Percentiles rank a stretch among this genome's conserved stretches.
phyloP scores from a whole-genome alignment of 2,113 vertebrate genomes.

The Neotragus pygmaeus region DNA sequence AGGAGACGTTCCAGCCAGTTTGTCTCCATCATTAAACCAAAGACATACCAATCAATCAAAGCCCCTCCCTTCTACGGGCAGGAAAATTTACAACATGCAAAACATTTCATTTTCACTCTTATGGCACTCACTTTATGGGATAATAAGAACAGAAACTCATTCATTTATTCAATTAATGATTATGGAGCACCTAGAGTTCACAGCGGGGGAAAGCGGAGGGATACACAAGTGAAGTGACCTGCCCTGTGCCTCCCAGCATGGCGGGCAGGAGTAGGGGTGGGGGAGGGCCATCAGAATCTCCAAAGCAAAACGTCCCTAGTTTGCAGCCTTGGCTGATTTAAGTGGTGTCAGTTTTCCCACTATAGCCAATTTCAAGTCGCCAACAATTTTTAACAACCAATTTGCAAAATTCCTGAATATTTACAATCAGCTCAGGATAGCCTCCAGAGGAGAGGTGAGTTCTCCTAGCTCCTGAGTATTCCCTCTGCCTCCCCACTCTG shows the following conservation, averaged over 20 bases:
- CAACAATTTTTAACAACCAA: neutral
- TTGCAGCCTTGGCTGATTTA: neutral
- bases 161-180: neutral
- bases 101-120: neutral
- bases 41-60: neutral
- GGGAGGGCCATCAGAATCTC: neutral
- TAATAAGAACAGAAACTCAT: neutral
- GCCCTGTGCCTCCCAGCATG: neutral
- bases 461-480: neutral
- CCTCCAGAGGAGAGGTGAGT: neutral
- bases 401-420: slow-evolving; percentile 31
- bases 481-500: neutral
- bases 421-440: neutral
- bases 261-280: neutral
- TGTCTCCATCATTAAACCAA: neutral
- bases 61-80: neutral
- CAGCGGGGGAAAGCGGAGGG: neutral
- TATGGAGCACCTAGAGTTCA: neutral
- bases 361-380: neutral
- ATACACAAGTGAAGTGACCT: accelerated
- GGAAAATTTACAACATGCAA: neutral
- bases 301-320: neutral
- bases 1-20: neutral
- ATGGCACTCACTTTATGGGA: neutral
- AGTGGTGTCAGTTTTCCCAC: neutral